Base-by-base conservation (phyloP, 2,797 vertebrate genomes). In the Arrhamphus sclerolepis region DNA sequence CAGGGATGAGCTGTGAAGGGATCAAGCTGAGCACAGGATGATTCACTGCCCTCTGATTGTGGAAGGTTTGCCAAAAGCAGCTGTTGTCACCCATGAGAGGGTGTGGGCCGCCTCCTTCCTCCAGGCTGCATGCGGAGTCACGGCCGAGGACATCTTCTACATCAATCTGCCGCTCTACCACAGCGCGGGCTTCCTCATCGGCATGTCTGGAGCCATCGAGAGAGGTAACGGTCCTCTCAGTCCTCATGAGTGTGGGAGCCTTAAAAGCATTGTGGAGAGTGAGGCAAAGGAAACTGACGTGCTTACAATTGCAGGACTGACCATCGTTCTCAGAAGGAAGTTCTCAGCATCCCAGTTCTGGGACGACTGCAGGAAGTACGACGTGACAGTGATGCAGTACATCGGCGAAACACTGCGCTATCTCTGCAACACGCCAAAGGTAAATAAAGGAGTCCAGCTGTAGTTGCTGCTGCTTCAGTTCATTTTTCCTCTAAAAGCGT, bases 291-390 rank as follows among this genome's bases (percentile, higher is more conserved):
- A 1, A 16, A 14, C 34, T 38, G 13, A 38, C 13, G 5, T 48
- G 22, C 22, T 56, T 40, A 19, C 20, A 5, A 18, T 56, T 38
- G 29, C 72, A 87, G 84, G 84, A 56, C 47, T 80, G 0, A 85
- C 87, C 7, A 1, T 96, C 1, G 87, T 94, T 67, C 88, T 98
- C 65, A 88, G 79, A 49, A 89, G 84, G 44, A 97, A 93, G 89
- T 98, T 98, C 89, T 98, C 96, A 9, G 96, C 95, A 75, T 95
- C 94, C 60, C 94, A 96, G 79, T 98, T 98, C 82, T 98, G 96
- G 96, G 93, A 94, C 1, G 96, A 98, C 82, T 97, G 96, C 87
- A 92, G 95, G 82, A 95, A 93, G 78, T 84, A 96, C 5, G 90
- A 97, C 0, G 89, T 95, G 51, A 97, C 96, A 0, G 94, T 94